Evolutionary conservation across 2,888 invertebrate genomes (phyloP), one percentile per base, ranked within the genome.

Genomic region (Andrena camellia): DNA sequence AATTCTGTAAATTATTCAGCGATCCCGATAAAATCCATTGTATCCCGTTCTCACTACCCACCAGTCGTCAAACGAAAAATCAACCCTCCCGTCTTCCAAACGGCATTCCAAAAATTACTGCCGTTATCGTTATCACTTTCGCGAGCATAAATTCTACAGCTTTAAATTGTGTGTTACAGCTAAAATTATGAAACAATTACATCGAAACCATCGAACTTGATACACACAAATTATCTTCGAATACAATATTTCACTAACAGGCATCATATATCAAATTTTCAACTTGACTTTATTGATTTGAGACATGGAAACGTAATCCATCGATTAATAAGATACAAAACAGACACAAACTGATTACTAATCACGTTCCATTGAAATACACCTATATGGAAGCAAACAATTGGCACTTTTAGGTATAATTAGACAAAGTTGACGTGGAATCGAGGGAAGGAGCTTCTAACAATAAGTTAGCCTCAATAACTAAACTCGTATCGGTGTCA

Each of bases 1-100:
- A 66, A 50, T 77, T 64, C 63, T 59, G 73, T 59, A 81, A 81
- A 81, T 77, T 77, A 81, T 83, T 77, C 82, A 64, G 33, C 67
- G 70, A 68, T 68, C 66, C 54, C 66, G 76, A 76, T 80, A 81
- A 80, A 81, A 80, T 29, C 60, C 68, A 73, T 79, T 81, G 67
- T 68, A 48, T 42, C 68, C 50, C 26, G 59, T 59, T 66, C 42
- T 26, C 64, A 31, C 26, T 59, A 13, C n/a, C 50, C 23, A 20
- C 13, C 42, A 42, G 42, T 17, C 70, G 52, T 60, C 70, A 42
- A 60, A 71, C 20, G 70, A 50, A 29, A 64, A 64, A 67, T 33
- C 71, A 26, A 35, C 50, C 42, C 31, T 20, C 59, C 23, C 2
- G 8, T 26, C 59, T 35, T 7, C 29, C n/a, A 7, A 62, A 60